Base-by-base conservation (phyloP, 2,888 invertebrate genomes). In the Pheosia gnoma region DNA sequence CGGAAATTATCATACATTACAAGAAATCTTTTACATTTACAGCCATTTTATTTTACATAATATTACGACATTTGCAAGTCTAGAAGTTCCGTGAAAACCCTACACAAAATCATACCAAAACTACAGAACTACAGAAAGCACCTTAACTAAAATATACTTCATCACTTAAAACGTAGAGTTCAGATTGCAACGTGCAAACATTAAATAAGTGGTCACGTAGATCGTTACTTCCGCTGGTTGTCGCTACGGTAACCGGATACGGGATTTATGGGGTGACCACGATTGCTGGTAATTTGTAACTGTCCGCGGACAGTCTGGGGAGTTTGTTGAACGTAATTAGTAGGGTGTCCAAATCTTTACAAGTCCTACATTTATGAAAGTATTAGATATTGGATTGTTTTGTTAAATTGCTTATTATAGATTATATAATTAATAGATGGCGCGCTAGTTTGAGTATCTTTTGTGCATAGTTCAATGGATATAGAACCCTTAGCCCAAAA, bases 161-260 rank as follows among this genome's bases (percentile, higher is more conserved):
- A 66, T n/a, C 0, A 0, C 0, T 3, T 0, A 0, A 0, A 0
- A 2, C 0, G 37, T 62, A 70, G 62, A 58, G 62, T 66, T 51
- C 11, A 43, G 10, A 10, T 59, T 59, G 63, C 6, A n/a, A 45
- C 10, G 62, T 60, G n/a, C 7, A 45, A 6, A 55, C 39, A 41
- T 61, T 65, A 67, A 63, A 62, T 72, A 63, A 66, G 67, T 61
- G 70, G 72, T 75, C 74, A 74, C 74, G 75, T 70, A 75, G 70
- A 63, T 76, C 75, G 76, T 75, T 75, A 74, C 64, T 76, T 72
- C 65, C 66, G 68, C 65, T 67, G 76, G 74, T 76, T 75, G 76
- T 74, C 74, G 74, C 65, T 64, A 66, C 66, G 61, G 72, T 70
- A 64, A 64, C 65, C 58, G 71, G 70, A 72, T 72, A 67, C 70